Base-by-base conservation (phyloP, 2,888 invertebrate genomes). In the Lepidocyrtoides sp. region DNA sequence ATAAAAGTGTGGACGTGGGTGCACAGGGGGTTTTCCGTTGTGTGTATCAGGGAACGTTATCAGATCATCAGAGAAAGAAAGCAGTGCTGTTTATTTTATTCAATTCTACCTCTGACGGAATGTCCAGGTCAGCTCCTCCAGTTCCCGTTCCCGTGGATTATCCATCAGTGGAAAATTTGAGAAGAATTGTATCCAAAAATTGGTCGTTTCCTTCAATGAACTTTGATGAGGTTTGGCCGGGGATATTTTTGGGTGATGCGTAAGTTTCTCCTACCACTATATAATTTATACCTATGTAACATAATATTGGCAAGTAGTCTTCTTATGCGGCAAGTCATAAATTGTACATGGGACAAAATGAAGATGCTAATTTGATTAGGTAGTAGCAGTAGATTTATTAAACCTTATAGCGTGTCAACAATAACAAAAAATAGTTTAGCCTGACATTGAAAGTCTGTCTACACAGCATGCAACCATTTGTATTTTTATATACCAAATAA, bases 141-240 rank as follows among this genome's bases (percentile, higher is more conserved):
- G 60, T 63, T 41, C 44, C 84, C 5, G 29, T 81, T n/a, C 57
- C 54, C 2, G 54, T 81, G 10, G 79, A 79, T 29, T 88, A 69
- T 66, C 89, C 89, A 12, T 51, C 81, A 14, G 90, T 90, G 60
- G 87, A 86, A 57, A 81, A 63, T 29, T 41, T 94, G 14, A 82
- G 92, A 54, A 54, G 79, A 10, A 93, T 93, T 60, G 92, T 94
- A 0, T 75, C 91, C 0, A 93, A 94, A 63, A 95, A 95, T 17
- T 95, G 95, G 86, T 93, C 94, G 91, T 91, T 95, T 44, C 95
- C 95, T 0, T 94, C 94, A 14, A 94, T 95, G 51, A 95, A 95
- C 12, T 95, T 95, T 94, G 95, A 96, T 94, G 95, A 96, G 94
- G 95, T 96, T 12, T 95, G 95, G 92, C 95, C 95, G 7, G 95